phyloP scores from a whole-genome alignment of 2,888 invertebrate species.

The Eilema sororculum region DNA sequence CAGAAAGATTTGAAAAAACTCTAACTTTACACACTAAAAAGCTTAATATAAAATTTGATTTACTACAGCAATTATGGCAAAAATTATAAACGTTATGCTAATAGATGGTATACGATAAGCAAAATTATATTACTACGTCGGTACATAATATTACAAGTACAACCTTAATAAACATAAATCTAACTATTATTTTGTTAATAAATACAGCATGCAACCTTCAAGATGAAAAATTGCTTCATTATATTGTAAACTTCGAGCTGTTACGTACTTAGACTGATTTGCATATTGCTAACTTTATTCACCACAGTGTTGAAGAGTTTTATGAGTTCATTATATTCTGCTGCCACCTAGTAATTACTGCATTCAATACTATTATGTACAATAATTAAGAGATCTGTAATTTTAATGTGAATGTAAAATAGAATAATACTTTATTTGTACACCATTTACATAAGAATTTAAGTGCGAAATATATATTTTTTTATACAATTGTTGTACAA shows the following conservation, averaged over 20 bases:
- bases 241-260: slow-evolving; percentile 28
- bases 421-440: no score
- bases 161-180: slow-evolving; percentile 14
- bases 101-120: neutral
- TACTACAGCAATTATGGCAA: neutral
- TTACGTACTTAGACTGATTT: slow-evolving; percentile 38
- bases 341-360: neutral
- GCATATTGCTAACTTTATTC: slow-evolving; percentile 35
- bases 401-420: neutral
- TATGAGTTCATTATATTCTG: slow-evolving; percentile 19
- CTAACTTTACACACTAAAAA: no score
- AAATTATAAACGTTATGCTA: neutral
- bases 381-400: neutral
- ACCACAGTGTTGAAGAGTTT: slow-evolving; percentile 17
- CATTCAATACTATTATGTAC: neutral
- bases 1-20: no score
- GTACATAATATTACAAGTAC: neutral
- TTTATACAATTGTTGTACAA: no score
- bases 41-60: neutral
- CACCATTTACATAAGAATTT: no score
- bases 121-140: neutral
- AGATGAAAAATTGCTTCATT: slow-evolving; percentile 32
- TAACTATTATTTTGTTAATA: slow-evolving; percentile 39
- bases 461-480: no score
- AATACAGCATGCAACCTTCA: slow-evolving; percentile 25